These are phyloP conservation scores for Chirona hameri DNA, from an alignment of 2,888 invertebrate genomes.

Conservation along the genomic window DNA sequence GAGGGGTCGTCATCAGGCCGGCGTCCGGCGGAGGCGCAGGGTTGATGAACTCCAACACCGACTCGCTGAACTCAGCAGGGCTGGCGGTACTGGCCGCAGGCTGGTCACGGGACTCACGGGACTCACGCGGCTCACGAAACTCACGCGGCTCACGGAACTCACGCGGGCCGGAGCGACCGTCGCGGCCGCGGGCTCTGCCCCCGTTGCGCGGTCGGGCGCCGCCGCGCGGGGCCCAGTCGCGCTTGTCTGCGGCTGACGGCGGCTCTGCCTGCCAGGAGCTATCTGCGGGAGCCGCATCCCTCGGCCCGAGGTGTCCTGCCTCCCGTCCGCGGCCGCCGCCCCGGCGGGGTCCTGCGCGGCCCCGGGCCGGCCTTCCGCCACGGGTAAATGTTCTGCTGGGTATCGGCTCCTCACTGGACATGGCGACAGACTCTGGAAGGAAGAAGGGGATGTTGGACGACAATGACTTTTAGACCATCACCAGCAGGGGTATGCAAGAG, in stretches of 20 bases:
- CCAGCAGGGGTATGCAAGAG: no score
- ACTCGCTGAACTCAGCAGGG: background rate
- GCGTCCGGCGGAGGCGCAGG: background rate
- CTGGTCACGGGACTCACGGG: background rate
- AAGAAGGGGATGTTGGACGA: no score
- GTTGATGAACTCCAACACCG: background rate
- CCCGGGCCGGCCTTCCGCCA: background rate
- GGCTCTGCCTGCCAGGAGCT: background rate
- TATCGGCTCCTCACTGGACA: background rate
- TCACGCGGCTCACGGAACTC: background rate
- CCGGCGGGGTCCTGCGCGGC: background rate
- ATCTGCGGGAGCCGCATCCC: no score
- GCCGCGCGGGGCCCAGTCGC: background rate
- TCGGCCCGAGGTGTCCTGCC: no score
- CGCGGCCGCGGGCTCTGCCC: background rate
- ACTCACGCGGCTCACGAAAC: background rate
- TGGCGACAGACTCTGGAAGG: background rate
- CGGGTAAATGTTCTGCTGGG: background rate
- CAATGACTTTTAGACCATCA: no score
- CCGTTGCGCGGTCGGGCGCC: slow-evolving; percentile 1
- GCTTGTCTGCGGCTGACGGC: background rate
- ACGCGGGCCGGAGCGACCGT: background rate
- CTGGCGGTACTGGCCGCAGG: background rate
- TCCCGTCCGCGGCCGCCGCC: background rate
- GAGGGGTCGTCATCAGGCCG: background rate